A percentile compares a stretch with the other conserved stretches of the same genome.
Evolutionary conservation across 2,888 invertebrate species (phyloP).

Genomic region (Heteromyza rotundicornis): DNA sequence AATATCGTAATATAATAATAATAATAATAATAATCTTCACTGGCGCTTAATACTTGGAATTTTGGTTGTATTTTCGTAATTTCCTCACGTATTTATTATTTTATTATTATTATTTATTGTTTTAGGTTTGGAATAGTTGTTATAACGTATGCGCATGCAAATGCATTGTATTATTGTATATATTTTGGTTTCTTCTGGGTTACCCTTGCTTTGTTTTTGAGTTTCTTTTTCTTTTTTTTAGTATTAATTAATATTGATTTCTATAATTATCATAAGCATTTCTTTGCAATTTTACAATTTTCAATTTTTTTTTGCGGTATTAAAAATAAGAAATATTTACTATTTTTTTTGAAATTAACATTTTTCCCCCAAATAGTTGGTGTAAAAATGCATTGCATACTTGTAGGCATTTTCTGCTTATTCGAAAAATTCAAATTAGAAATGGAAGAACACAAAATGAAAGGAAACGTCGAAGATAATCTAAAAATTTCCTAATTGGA

Average conservation of each 20-base stretch:
- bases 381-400: background rate
- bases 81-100: slow-evolving; percentile 23
- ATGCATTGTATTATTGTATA: background rate
- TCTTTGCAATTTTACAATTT: slow-evolving; percentile 2
- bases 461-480: too few species aligned
- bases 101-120: slow-evolving; percentile 16
- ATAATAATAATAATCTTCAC: slow-evolving; percentile 1
- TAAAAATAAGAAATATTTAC: slow-evolving; percentile 3
- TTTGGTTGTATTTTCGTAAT: slow-evolving; percentile 10
- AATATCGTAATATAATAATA: too few species aligned
- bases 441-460: background rate
- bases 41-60: slow-evolving; percentile 9
- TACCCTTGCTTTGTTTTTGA: background rate
- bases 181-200: background rate
- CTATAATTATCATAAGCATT: slow-evolving; percentile 36
- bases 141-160: background rate
- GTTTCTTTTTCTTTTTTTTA: background rate
- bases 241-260: slow-evolving; percentile 28
- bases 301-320: background rate
- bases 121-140: background rate
- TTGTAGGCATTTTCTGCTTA: background rate
- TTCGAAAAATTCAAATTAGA: background rate
- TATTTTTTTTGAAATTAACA: too few species aligned
- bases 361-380: background rate
- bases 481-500: slow-evolving; percentile 36